A percentile compares a stretch with the other conserved stretches of the same genome.
These are phyloP conservation scores for Camelus dromedarius DNA, from an alignment of 2,113 vertebrate species.

Conservation along the genomic window DNA sequence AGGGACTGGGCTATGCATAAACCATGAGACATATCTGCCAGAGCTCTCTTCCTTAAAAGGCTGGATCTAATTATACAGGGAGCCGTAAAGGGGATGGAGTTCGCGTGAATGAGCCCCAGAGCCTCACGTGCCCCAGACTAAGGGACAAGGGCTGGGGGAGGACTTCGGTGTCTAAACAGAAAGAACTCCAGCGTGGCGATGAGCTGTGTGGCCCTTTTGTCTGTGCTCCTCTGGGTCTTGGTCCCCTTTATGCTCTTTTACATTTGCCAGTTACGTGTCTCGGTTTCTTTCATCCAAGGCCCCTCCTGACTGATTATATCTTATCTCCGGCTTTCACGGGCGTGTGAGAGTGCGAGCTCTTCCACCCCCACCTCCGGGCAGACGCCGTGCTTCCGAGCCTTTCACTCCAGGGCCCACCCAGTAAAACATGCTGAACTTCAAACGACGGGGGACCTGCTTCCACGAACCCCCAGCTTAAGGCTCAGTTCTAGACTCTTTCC, in stretches of 20 bases:
- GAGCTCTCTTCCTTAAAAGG: slow-evolving; percentile 48
- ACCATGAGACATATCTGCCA: slow-evolving; percentile 45
- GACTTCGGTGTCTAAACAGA: background rate
- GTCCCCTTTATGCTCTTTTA: background rate
- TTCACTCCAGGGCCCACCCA: background rate
- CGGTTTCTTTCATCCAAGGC: background rate
- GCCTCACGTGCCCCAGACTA: background rate
- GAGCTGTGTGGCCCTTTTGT: background rate
- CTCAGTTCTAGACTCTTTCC: background rate
- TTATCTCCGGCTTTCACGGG: background rate
- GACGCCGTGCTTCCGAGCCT: background rate
- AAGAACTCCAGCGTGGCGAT: background rate
- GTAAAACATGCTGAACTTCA: background rate
- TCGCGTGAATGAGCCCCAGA: background rate
- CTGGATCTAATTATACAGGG: slow-evolving; percentile 18
- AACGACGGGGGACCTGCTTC: background rate
- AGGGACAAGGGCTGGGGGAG: background rate
- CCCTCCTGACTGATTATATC: background rate
- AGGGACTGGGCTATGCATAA: slow-evolving; percentile 55
- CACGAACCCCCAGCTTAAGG: background rate
- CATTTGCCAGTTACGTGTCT: background rate
- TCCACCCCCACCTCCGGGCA: background rate
- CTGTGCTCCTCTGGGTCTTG: background rate
- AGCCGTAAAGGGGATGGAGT: slow-evolving; percentile 9
- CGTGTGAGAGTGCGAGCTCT: background rate